Conservation (phyloP, 2,888 invertebrate species). For the Callyntrura guangdongensis region DNA sequence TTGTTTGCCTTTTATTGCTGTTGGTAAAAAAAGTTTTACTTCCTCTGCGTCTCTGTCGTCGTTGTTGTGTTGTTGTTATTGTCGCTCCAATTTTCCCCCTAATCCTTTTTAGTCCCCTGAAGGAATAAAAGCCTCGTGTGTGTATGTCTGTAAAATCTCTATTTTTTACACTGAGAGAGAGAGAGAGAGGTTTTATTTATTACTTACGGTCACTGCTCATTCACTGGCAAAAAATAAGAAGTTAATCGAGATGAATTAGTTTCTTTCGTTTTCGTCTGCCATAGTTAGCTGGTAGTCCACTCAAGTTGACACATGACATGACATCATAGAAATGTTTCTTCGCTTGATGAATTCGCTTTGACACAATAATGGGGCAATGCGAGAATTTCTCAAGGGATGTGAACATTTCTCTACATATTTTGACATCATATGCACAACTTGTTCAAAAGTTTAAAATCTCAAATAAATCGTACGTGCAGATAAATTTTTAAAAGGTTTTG, state of each 20-base stretch:
- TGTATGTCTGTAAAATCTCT: conserved; percentile 28
- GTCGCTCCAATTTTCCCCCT: conserved; percentile 54
- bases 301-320: conserved; percentile 54
- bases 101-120: conserved; percentile 56
- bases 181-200: conserved; percentile 46
- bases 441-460: too few relatives aligned
- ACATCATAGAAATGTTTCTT: conserved; percentile 27
- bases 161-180: conserved; percentile 31
- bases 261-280: conserved; percentile 52
- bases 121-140: conserved; percentile 56
- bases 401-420: not conserved
- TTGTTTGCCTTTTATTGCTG: conserved; percentile 37
- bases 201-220: conserved; percentile 59
- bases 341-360: not conserved
- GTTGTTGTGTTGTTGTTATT: conserved; percentile 11
- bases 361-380: conserved; percentile 7
- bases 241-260: conserved; percentile 78
- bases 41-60: conserved; percentile 43
- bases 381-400: conserved; percentile 30
- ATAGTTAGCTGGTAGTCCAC: conserved; percentile 17
- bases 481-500: too few relatives aligned
- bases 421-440: too few relatives aligned
- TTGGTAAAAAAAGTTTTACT: conserved; percentile 59
- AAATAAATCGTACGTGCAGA: too few relatives aligned
- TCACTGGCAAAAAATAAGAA: conserved; percentile 55